A percentile compares a stretch with the other conserved stretches of the same genome.
Conservation (phyloP, 2,797 vertebrate genomes). For the Nasua narica region DNA sequence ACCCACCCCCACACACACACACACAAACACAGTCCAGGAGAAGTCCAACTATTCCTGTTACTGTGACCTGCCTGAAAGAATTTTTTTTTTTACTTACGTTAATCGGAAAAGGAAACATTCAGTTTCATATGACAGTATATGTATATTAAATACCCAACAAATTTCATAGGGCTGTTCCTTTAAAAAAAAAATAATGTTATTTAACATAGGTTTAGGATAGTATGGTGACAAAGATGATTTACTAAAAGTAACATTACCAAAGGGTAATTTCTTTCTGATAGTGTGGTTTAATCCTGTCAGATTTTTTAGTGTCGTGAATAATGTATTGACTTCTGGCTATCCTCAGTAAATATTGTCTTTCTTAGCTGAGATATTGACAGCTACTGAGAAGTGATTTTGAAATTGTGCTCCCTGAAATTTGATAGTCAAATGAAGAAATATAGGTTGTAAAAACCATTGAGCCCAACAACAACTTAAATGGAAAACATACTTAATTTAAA, state of each 20-base stretch:
- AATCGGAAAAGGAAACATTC: background rate
- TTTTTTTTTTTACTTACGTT: background rate
- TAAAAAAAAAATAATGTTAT: background rate
- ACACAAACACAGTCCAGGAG: background rate
- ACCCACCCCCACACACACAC: background rate
- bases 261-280: background rate
- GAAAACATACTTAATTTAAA: background rate
- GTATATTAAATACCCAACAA: background rate
- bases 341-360: background rate
- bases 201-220: background rate
- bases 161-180: background rate
- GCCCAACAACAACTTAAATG: background rate
- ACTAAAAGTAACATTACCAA: background rate
- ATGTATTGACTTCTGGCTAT: background rate
- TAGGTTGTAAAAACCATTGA: background rate
- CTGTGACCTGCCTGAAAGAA: background rate
- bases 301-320: background rate
- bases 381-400: background rate
- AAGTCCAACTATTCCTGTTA: background rate
- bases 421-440: background rate
- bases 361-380: constrained; percentile 1
- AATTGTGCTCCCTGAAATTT: background rate
- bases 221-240: background rate
- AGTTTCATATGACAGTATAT: background rate
- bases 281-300: background rate